phyloP scores from a whole-genome alignment of 2,888 invertebrate species.

The Thera obeliscata region DNA sequence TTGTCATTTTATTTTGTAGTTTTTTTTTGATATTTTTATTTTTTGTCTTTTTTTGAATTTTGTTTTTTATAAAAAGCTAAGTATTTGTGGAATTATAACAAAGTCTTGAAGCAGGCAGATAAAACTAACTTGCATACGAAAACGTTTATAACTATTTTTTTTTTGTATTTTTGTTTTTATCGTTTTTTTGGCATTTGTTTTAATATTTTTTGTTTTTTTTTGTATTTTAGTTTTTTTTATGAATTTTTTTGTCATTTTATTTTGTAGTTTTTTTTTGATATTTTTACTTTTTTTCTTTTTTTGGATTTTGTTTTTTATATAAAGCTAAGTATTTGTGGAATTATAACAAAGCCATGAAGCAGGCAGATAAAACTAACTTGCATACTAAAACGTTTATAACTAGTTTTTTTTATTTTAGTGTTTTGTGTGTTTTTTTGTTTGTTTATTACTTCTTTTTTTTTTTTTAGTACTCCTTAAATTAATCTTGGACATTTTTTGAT shows the following conservation, averaged over 20 bases:
- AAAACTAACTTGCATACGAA: neutral
- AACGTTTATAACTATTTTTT: neutral
- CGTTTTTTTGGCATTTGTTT: neutral
- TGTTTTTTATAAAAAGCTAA: neutral
- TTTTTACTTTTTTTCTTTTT: neutral
- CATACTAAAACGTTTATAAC: neutral
- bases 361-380: neutral
- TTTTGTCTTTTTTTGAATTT: neutral
- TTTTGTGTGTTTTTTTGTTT: neutral
- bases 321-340: too few relatives aligned
- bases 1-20: neutral
- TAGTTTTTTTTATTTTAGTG: neutral
- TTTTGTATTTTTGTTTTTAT: too few relatives aligned
- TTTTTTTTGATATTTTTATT: neutral
- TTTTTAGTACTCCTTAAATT: neutral
- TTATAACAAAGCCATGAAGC: too few relatives aligned
- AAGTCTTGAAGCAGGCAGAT: too few relatives aligned
- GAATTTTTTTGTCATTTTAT: too few relatives aligned
- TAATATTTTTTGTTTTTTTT: neutral
- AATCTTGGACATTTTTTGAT: neutral
- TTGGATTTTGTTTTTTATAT: neutral
- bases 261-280: neutral
- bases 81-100: too few relatives aligned
- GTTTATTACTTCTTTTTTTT: neutral
- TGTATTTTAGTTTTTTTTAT: neutral